Base-by-base conservation (phyloP, 2,888 invertebrate genomes). In the Chymomyza caudatula region DNA sequence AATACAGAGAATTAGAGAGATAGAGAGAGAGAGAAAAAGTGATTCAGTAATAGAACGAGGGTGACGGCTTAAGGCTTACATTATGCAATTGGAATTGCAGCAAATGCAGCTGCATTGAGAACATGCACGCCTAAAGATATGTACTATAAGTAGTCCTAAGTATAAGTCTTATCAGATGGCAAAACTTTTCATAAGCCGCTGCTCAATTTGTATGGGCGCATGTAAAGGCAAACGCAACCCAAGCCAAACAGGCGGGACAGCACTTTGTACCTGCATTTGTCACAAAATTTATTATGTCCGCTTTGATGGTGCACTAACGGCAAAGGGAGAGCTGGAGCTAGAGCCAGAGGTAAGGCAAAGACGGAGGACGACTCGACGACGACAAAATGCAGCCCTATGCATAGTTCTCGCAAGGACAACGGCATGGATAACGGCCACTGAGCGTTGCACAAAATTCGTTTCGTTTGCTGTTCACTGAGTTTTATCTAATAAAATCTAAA, bases 401-500 rank as follows among this genome's bases (percentile, higher is more conserved):
- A 15, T 17, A 13, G 15, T 25, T 15, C 25, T 17, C 4, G 4
- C 13, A 25, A 25, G 15, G 19, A 37, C 37, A 17, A 13, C 29
- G 19, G 11, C 15, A n/a, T 20, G 19, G 19, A 22, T 11, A 20
- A 52, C 13, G 25, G 15, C 17, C 17, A 54, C 15, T 54, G 29
- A 22, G 17, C 13, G 29, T 54, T 29, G 29, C 13, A 20, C 29
- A 29, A 69, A 54, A 72, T 59, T 63, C 67, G 59, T 67, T 69
- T 68, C 69, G 62, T 71, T 77, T 67, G 66, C 78, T 80, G 78
- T 59, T 83, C 86, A 80, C 84, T 78, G 81, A 69, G 65, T 65
- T 81, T 74, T 76, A 84, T 84, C 86, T 86, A 84, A 86, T 84
- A 84, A 81, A 80, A 81, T 81, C 84, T 81, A 60, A 70, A 81